Conservation (phyloP, 2,797 vertebrate species). For the Sebastes steindachneri region DNA sequence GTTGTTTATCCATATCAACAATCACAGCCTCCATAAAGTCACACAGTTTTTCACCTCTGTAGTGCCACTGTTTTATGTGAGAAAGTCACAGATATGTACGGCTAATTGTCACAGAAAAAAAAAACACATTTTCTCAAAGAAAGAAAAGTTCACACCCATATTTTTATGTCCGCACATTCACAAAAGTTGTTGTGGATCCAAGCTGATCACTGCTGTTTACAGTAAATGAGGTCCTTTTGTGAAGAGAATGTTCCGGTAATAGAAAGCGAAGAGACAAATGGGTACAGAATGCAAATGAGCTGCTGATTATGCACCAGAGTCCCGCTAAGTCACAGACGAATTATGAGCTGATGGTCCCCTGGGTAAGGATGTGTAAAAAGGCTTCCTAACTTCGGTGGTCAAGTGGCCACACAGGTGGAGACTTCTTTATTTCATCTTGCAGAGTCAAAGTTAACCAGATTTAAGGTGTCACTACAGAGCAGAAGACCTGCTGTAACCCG, state of each 20-base stretch:
- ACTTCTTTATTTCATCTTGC: slow-evolving; percentile 7
- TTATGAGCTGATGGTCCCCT: slow-evolving; percentile 37
- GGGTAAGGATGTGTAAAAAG: not conserved
- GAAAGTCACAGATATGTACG: not conserved
- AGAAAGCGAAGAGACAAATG: slow-evolving; percentile 40
- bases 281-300: slow-evolving; percentile 57
- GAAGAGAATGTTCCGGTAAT: slow-evolving; percentile 37
- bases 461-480: not conserved
- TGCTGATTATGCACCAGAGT: slow-evolving; percentile 48
- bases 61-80: not conserved
- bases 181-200: slow-evolving; percentile 5
- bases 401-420: slow-evolving; percentile 25
- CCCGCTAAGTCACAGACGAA: slow-evolving; percentile 26
- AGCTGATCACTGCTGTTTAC: slow-evolving; percentile 41
- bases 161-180: not conserved
- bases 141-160: not conserved
- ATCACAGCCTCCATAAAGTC: slow-evolving; percentile 30
- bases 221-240: slow-evolving; percentile 36
- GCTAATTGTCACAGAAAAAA: not conserved
- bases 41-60: slow-evolving; percentile 10
- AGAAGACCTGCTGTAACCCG: slow-evolving; percentile 9
- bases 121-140: not conserved
- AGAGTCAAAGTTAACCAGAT: not conserved
- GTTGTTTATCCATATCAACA: slow-evolving; percentile 48
- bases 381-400: slow-evolving; percentile 10